Evolutionary conservation across 2,113 vertebrate genomes (phyloP).

Genomic region (Seriola rivoliana): DNA sequence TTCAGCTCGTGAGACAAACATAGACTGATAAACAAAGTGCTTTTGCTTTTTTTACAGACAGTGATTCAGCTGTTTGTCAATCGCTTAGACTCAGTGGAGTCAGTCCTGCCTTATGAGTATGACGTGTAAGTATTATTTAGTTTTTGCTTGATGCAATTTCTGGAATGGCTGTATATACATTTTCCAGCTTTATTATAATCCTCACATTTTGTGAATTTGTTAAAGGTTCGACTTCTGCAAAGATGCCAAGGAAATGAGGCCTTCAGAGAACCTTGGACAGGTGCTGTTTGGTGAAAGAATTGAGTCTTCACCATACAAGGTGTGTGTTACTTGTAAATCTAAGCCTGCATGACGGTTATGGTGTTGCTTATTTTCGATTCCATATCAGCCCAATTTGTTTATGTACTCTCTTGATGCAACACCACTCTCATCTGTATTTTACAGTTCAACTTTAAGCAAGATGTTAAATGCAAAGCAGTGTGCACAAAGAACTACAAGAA

Average conservation of each 20-base stretch:
- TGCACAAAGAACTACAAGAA: slow-evolving; percentile 79
- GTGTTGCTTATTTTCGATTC: background rate
- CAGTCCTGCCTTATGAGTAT: slow-evolving; percentile 98
- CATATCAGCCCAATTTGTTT: background rate
- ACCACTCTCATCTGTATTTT: background rate
- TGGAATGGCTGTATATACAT: background rate
- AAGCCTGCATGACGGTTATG: background rate
- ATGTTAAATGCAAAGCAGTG: slow-evolving; percentile 70
- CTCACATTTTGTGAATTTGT: slow-evolving; percentile 18
- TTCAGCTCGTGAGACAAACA: background rate
- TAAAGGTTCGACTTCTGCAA: slow-evolving; percentile 97
- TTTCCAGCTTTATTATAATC: background rate
- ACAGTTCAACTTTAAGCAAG: slow-evolving; percentile 81
- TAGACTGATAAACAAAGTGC: background rate
- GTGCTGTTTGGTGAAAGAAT: slow-evolving; percentile 98
- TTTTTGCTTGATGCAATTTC: background rate
- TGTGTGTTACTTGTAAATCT: slow-evolving; percentile 58
- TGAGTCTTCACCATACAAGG: slow-evolving; percentile 97
- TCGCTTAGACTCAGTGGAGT: slow-evolving; percentile 98
- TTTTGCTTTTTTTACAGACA: slow-evolving; percentile 82
- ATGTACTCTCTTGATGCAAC: background rate
- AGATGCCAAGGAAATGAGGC: slow-evolving; percentile 89
- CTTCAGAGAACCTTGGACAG: slow-evolving; percentile 98
- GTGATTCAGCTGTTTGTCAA: slow-evolving; percentile 95
- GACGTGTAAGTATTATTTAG: slow-evolving; percentile 90